A percentile compares a stretch with the other conserved stretches of the same genome.
These are phyloP conservation scores for Erpornis zantholeuca DNA, from an alignment of 2,113 vertebrate genomes.

Conservation along the genomic window DNA sequence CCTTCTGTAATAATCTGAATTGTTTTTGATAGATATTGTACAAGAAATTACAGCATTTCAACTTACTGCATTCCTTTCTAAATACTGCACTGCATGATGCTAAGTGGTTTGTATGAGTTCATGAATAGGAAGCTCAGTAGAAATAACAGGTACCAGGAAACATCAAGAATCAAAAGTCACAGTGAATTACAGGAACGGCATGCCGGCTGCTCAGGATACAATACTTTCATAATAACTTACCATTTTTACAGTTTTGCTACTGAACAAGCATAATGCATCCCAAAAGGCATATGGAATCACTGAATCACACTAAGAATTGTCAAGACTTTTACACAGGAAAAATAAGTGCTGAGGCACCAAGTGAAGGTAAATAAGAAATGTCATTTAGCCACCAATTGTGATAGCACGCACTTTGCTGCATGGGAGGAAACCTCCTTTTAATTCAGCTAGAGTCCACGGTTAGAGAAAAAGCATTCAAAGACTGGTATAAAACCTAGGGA, in stretches of 20 bases:
- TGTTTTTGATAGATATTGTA: constrained; percentile 35
- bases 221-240: constrained; percentile 44
- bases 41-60: constrained; percentile 29
- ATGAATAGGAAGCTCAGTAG: constrained; percentile 52
- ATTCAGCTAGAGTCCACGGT: neutral
- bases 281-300: constrained; percentile 24
- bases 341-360: neutral
- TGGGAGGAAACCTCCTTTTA: constrained; percentile 23
- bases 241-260: constrained; percentile 46
- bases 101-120: constrained; percentile 44
- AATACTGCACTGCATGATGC: constrained; percentile 22
- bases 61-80: constrained; percentile 30
- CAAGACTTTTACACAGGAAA: constrained; percentile 31
- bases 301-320: constrained; percentile 39
- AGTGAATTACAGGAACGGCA: constrained; percentile 6
- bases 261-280: constrained; percentile 36
- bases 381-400: constrained; percentile 10
- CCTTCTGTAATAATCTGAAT: neutral
- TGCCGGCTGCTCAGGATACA: constrained; percentile 39
- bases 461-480: neutral
- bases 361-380: constrained; percentile 14
- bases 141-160: constrained; percentile 60
- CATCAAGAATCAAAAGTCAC: constrained; percentile 62
- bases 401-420: neutral
- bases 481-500: neutral